Base-by-base conservation (phyloP, 2,888 invertebrate genomes). In the Pocota personata region DNA sequence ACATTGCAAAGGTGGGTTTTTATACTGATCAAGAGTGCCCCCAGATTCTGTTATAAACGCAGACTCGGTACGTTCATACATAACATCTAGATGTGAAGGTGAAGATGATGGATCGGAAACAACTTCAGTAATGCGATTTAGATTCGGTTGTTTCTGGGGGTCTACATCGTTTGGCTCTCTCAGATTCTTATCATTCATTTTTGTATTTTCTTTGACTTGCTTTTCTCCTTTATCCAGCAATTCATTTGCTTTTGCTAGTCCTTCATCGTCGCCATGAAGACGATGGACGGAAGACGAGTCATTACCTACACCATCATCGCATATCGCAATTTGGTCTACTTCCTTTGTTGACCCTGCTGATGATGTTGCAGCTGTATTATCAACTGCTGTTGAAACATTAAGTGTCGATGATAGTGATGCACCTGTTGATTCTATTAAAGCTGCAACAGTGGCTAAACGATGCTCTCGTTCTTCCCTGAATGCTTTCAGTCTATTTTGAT, bases 21-120 rank as follows among this genome's bases (percentile, higher is more conserved):
- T 76, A 21, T 78, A 82, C 27, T 82, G 80, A n/a, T 69, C 82
- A 0, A 73, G 40, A 0, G 66, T 37, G 1, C 87, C 87, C n/a
- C 88, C 88, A 6, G 88, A 87, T 79, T 89, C 89, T 3, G 87
- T 87, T 1, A 62, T 64, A 0, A 88, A 32, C 8, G 87, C 88
- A 3, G 86, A 77, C 71, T 88, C 88, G 1, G 62, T 40, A 16
- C 57, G 60, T 32, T 87, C 88, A 58, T 76, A 88, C 82, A 88
- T 62, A 1, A 87, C 67, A 32, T 69, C 77, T 12, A 87, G 35
- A 57, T 50, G 60, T 8, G 71, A 35, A 12, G 19, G 37, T 16
- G 64, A 43, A 3, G 43, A 55, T 19, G 71, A 60, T n/a, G 46
- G 7, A 19, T 43, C 62, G 8, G 48, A 75, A 14, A 10, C 4